Base-by-base conservation (phyloP, 2,888 invertebrate species). In the Nymphalis polychloros region DNA sequence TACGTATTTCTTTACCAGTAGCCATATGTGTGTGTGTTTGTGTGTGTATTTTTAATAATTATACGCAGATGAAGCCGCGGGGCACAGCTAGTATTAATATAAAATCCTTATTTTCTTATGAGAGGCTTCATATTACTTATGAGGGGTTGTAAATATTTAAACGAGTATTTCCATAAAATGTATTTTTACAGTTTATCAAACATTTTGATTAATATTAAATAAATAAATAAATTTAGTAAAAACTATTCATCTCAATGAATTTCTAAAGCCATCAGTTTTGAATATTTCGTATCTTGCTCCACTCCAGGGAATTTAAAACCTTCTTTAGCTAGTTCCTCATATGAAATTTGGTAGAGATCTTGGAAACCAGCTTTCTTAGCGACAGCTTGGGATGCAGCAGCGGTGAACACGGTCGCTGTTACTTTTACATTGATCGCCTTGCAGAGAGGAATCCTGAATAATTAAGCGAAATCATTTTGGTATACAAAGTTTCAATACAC, bases 361-460 rank as follows among this genome's bases (percentile, higher is more conserved):
- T 83, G 74, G 72, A 93, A 94, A 1, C 93, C 93, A 0, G 89
- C 90, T 71, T 90, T 93, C 72, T 84, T 86, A 1, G 93, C 94
- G 2, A 93, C 85, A 0, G 86, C 84, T 74, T 94, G 94, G 0
- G 94, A 93, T 0, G 90, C 89, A 0, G 85, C 89, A 0, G 93
- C 93, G 0, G 94, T 93, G 81, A 94, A 94, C 0, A 92, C 89
- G 0, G 94, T 94, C 0, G 87, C 89, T 1, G 93, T 92, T 1
- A 92, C 85, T 64, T 85, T 90, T 20, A 94, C 75, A 17, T 84
- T 86, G 0, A 93, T 77, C 0, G 93, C 90, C 75, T 89, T 89
- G 84, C 93, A 93, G 2, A 94, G 79, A 0, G 91, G 91, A 63
- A 93, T 81, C 70, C 94, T 94, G 83, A 17, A 81, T 83, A 70